These are phyloP conservation scores for Oplegnathus fasciatus DNA, from an alignment of 2,113 vertebrate genomes.

Conservation along the genomic window DNA sequence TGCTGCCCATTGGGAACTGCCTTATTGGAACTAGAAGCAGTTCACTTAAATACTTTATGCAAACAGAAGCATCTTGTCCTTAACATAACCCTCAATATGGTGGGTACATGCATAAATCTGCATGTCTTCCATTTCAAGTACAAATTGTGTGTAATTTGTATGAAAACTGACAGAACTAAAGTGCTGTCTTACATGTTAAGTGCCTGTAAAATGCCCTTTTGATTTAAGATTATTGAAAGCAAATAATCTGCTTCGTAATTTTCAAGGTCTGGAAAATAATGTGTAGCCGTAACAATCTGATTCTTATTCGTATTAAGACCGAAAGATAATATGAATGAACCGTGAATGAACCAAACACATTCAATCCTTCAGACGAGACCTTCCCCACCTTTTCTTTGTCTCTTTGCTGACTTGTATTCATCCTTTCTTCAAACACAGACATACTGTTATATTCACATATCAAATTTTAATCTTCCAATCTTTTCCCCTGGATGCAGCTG, in stretches of 20 bases:
- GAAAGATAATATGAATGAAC: background rate
- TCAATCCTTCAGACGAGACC: background rate
- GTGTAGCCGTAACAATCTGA: background rate
- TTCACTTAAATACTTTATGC: conserved; percentile 35
- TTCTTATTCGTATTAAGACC: background rate
- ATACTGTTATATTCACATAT: conserved; percentile 23
- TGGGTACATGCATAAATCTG: background rate
- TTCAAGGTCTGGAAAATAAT: background rate
- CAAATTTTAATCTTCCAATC: conserved; percentile 55
- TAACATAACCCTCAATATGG: background rate
- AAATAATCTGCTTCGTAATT: too few relatives aligned
- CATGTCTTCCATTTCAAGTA: conserved; percentile 14
- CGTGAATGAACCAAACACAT: background rate
- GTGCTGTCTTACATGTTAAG: background rate
- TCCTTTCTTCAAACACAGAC: background rate
- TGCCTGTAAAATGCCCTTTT: background rate
- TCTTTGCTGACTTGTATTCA: background rate
- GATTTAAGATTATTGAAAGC: background rate
- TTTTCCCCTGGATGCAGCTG: conserved; percentile 8
- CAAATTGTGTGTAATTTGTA: background rate
- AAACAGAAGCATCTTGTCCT: conserved; percentile 39
- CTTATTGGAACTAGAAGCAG: conserved; percentile 18
- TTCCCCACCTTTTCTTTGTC: background rate
- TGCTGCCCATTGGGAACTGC: conserved; percentile 40
- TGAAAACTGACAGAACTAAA: background rate